These are phyloP conservation scores for Neoseiulus cucumeris DNA, from an alignment of 1,140 invertebrate species.

Conservation along the genomic window DNA sequence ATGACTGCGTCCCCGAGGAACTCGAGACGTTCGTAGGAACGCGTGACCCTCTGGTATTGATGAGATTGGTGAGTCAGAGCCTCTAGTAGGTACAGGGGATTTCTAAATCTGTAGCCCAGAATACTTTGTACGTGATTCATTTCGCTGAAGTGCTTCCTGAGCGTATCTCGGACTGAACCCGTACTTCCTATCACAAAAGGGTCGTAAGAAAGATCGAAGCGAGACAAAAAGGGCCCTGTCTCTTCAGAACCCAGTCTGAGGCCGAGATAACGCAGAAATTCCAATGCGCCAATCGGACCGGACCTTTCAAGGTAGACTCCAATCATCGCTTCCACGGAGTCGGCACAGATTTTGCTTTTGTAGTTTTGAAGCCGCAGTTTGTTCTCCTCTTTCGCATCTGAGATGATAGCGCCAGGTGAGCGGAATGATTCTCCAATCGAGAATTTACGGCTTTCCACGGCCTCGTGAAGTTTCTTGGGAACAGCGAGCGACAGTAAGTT, in stretches of 20 bases:
- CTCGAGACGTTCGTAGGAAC: conserved; percentile 90
- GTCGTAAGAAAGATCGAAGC: neutral
- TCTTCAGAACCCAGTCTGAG: conserved; percentile 2
- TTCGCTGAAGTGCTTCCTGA: neutral
- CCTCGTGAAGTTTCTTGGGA: conserved; percentile 20
- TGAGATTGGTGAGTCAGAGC: conserved; percentile 94
- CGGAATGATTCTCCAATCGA: conserved; percentile 11
- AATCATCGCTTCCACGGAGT: conserved; percentile 60
- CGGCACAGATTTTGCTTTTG: conserved; percentile 45
- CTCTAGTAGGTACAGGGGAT: conserved; percentile 66
- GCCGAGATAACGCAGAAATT: conserved; percentile 49
- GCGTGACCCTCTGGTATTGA: conserved; percentile 73
- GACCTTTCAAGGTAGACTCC: conserved; percentile 44
- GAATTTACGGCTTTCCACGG: conserved; percentile 22
- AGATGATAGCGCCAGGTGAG: conserved; percentile 13
- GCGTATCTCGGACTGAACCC: conserved; percentile 1
- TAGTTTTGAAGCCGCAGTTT: conserved; percentile 28
- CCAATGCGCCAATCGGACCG: conserved; percentile 36
- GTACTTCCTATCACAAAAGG: conserved; percentile 20
- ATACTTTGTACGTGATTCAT: neutral
- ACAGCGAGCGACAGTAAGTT: conserved; percentile 46
- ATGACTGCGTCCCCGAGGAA: conserved; percentile 95
- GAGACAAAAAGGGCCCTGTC: neutral
- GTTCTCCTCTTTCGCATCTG: conserved; percentile 5
- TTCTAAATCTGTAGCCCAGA: conserved; percentile 61